Evolutionary conservation across 2,888 invertebrate genomes (phyloP).

Genomic region (Sinhomidia bicolor): DNA sequence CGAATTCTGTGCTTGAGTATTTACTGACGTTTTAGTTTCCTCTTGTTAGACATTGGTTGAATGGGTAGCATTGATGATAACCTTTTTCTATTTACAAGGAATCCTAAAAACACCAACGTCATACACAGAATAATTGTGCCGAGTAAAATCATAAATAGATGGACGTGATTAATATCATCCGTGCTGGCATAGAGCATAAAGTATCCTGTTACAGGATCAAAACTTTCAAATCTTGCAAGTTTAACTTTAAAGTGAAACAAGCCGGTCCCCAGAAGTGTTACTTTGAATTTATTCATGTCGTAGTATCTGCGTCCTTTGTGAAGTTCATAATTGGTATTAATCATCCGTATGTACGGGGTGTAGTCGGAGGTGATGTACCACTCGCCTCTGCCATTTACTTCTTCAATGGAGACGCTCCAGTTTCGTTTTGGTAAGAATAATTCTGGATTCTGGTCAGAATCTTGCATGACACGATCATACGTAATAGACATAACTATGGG

Average conservation of each 20-base stretch:
- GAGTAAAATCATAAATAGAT: conserved; percentile 74
- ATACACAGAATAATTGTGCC: conserved; percentile 75
- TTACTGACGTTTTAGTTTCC: conserved; percentile 46
- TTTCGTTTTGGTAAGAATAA: conserved; percentile 61
- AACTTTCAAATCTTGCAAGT: conserved; percentile 74
- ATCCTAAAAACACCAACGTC: conserved; percentile 74
- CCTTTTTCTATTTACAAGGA: conserved; percentile 72
- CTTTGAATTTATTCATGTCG: conserved; percentile 45
- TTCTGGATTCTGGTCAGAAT: conserved; percentile 67
- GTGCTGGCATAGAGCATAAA: conserved; percentile 62
- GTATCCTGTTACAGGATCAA: conserved; percentile 75
- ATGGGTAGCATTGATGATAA: conserved; percentile 68
- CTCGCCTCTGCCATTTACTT: conserved; percentile 76
- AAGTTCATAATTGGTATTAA: conserved; percentile 67
- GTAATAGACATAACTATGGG: conserved; percentile 4
- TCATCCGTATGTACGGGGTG: conserved; percentile 33
- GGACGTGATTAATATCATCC: conserved; percentile 74
- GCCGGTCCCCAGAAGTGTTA: conserved; percentile 74
- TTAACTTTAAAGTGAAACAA: conserved; percentile 77
- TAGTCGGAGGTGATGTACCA: conserved; percentile 20
- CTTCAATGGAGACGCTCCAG: conserved; percentile 72
- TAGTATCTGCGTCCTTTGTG: conserved; percentile 66
- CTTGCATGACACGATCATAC: conserved; percentile 72
- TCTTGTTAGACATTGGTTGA: conserved; percentile 58
- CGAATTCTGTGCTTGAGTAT: too few relatives aligned